Percentiles rank a stretch among this genome's conserved stretches.
phyloP scores from a whole-genome alignment of 1,140 invertebrate species.

The Artemia franciscana region DNA sequence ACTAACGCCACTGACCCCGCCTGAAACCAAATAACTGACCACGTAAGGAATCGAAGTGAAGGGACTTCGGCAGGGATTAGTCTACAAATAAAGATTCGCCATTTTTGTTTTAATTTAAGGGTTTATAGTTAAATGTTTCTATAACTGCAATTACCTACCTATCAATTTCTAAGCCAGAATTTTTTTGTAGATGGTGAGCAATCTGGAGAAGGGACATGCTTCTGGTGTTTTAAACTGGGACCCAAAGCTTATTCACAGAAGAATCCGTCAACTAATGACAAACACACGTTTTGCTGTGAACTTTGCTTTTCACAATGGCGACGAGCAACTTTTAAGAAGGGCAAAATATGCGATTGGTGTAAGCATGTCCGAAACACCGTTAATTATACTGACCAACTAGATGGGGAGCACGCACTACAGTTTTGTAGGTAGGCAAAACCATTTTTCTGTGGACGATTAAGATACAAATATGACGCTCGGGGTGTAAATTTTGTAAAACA shows the following conservation, averaged over 20 bases:
- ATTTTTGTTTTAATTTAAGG: too few relatives aligned
- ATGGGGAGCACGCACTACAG: conserved; percentile 27
- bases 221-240: neutral
- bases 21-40: too few relatives aligned
- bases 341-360: conserved; percentile 83
- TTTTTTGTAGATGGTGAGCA: too few relatives aligned
- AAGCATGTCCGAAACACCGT: conserved; percentile 65
- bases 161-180: too few relatives aligned
- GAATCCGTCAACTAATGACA: neutral
- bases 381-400: conserved; percentile 65
- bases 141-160: too few relatives aligned
- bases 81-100: too few relatives aligned
- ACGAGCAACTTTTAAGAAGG: conserved; percentile 63
- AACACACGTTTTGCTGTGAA: conserved; percentile 47
- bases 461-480: too few relatives aligned
- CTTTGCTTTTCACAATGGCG: conserved; percentile 67
- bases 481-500: too few relatives aligned
- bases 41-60: too few relatives aligned
- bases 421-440: conserved; percentile 25
- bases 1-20: too few relatives aligned
- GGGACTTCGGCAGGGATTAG: too few relatives aligned
- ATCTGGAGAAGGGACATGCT: neutral
- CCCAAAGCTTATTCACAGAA: neutral
- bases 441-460: conserved; percentile 3
- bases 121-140: too few relatives aligned